Conservation (phyloP, 2,888 invertebrate genomes). For the Ormia ochracea region DNA sequence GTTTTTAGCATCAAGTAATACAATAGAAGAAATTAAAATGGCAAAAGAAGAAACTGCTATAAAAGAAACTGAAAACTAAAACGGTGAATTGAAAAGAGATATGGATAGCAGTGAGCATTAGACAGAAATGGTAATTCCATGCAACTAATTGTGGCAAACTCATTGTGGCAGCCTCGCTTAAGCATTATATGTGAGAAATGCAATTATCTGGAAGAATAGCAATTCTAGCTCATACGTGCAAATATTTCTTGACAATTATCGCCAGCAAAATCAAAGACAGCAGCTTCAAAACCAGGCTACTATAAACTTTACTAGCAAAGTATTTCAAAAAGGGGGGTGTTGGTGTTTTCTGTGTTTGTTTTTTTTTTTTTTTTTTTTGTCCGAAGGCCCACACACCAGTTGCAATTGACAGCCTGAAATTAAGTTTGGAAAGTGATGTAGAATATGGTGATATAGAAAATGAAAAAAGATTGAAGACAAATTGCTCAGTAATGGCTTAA, state of each 20-base stretch:
- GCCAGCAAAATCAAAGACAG: neutral
- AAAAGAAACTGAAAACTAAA: neutral
- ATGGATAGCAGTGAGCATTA: neutral
- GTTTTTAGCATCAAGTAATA: slow-evolving; percentile 42
- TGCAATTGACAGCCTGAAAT: slow-evolving; percentile 56
- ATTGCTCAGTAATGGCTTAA: slow-evolving; percentile 38
- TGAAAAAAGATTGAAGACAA: slow-evolving; percentile 1
- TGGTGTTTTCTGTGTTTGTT: too few relatives aligned
- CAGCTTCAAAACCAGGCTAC: neutral
- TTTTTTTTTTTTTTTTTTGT: too few relatives aligned
- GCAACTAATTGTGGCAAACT: slow-evolving; percentile 48
- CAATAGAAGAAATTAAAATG: neutral
- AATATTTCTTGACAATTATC: slow-evolving; percentile 12
- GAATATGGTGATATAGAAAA: neutral
- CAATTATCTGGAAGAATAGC: neutral
- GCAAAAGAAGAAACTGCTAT: slow-evolving; percentile 19
- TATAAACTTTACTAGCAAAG: neutral
- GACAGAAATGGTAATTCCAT: slow-evolving; percentile 47
- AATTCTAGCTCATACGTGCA: slow-evolving; percentile 11
- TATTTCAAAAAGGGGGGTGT: neutral
- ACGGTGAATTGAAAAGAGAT: neutral
- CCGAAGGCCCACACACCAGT: slow-evolving; percentile 37
- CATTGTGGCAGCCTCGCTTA: slow-evolving; percentile 55
- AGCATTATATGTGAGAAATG: neutral
- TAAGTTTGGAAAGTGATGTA: slow-evolving; percentile 17